Conservation (phyloP, 1,140 invertebrate species). For the Zaprionus ghesquierei region DNA sequence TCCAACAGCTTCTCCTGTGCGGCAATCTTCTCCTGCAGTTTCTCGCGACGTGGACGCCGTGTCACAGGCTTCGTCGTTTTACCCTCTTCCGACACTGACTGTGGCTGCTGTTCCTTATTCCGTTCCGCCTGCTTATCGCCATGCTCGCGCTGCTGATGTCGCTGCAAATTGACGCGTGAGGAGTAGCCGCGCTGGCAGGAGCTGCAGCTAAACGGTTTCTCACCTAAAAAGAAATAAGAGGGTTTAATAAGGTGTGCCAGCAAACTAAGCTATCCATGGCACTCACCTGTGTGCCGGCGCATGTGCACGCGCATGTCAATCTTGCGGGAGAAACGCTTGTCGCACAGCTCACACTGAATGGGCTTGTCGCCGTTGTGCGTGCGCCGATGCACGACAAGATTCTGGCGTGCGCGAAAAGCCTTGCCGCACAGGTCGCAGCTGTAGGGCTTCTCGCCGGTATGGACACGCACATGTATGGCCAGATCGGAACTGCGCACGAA, state of each 20-base stretch:
- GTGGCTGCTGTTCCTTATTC: constrained; percentile 2
- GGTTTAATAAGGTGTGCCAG: background rate
- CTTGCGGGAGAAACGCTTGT: constrained; percentile 85
- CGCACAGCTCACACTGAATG: constrained; percentile 84
- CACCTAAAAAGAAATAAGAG: constrained; percentile 34
- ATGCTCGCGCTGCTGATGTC: constrained; percentile 72
- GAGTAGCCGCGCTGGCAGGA: constrained; percentile 70
- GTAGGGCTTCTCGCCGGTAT: constrained; percentile 80
- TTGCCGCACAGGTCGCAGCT: constrained; percentile 72
- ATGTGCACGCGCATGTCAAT: constrained; percentile 85
- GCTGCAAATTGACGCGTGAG: constrained; percentile 66
- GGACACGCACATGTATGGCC: constrained; percentile 81
- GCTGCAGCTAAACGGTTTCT: constrained; percentile 72
- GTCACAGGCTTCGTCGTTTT: constrained; percentile 17
- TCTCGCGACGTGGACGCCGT: constrained; percentile 59
- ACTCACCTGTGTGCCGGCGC: constrained; percentile 85
- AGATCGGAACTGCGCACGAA: constrained; percentile 84
- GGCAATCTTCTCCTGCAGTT: constrained; percentile 60
- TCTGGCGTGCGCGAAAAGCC: constrained; percentile 74
- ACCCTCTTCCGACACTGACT: background rate
- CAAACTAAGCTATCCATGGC: no score
- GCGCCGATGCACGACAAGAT: constrained; percentile 72
- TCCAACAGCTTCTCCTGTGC: constrained; percentile 57
- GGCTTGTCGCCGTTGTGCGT: constrained; percentile 83
- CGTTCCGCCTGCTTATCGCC: constrained; percentile 2